Base-by-base conservation (phyloP, 1,140 invertebrate species). In the Lycorma delicatula region DNA sequence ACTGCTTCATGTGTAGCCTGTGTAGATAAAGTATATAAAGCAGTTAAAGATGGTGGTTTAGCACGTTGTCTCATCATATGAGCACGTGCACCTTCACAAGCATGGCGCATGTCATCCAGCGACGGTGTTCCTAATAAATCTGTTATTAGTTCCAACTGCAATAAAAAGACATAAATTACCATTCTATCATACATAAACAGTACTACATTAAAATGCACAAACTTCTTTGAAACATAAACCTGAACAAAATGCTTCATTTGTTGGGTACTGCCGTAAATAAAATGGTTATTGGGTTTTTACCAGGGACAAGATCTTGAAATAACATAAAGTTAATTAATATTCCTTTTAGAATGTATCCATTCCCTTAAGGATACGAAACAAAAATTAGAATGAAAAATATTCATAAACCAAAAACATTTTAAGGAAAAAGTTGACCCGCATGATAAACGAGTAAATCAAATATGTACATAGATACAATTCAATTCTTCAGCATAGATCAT, bases 1-100 rank as follows among this genome's bases (percentile, higher is more conserved):
- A 98, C 92, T 54, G 95, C 96, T 78, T 98, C 96, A 68, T 94
- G 93, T 49, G 92, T 97, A 60, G 93, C 93, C 71, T 97, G 91
- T 64, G 82, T 85, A 54, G 89, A 91, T 22, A 97, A 80, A 47
- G 88, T 91, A 75, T 97, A 97, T 48, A 98, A 81, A 28, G 91
- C 87, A 55, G 89, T 86, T 51, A 97, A 79, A 47, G 91, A 89
- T 29, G 91, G 86, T 59, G 87, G 86, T 73, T 97, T 94, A 29
- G 85, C 87, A 34, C 91, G 86, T 60, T 89, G 82, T 22, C 91
- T 81, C 60, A 96, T 70, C 81, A 99, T 93, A 74, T 98, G 95
- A 47, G 86, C 84, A 64, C 89, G 82, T 3, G 97, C 97, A 56
- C 93, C 95, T 67, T 96, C 92, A 74, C 95, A 98, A 23, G 94